These are phyloP conservation scores for Zeugodacus cucurbitae DNA, from an alignment of 1,140 invertebrate species.

Conservation along the genomic window DNA sequence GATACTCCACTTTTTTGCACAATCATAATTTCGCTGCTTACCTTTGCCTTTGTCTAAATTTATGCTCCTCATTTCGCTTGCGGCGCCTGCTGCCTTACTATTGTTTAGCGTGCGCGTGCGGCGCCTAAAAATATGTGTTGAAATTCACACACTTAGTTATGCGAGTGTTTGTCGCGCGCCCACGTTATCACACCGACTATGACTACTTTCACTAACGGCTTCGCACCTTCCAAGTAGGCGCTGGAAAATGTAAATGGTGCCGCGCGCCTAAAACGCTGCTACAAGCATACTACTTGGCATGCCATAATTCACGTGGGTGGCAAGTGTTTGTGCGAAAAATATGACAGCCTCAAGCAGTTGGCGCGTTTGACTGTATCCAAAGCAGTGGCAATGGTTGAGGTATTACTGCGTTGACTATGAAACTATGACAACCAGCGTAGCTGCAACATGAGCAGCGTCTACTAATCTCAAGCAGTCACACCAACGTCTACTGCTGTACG, in stretches of 20 bases:
- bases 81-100: neutral
- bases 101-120: neutral
- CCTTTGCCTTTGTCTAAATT: neutral
- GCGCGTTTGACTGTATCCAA: neutral
- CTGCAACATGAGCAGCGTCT: neutral
- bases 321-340: neutral
- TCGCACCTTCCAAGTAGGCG: neutral
- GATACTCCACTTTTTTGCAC: no score
- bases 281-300: neutral
- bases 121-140: conserved; percentile 8
- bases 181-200: neutral
- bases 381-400: neutral
- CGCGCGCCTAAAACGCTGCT: neutral
- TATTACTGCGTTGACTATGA: no score
- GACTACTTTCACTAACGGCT: neutral
- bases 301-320: neutral
- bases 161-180: neutral
- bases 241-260: neutral
- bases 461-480: neutral
- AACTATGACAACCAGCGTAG: no score
- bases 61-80: neutral
- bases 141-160: conserved; percentile 17
- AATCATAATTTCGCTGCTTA: neutral
- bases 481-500: neutral
- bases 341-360: neutral